Percentiles rank a stretch among this genome's conserved stretches.
phyloP scores from a whole-genome alignment of 2,797 vertebrate species.

The Smutsia temminckii region DNA sequence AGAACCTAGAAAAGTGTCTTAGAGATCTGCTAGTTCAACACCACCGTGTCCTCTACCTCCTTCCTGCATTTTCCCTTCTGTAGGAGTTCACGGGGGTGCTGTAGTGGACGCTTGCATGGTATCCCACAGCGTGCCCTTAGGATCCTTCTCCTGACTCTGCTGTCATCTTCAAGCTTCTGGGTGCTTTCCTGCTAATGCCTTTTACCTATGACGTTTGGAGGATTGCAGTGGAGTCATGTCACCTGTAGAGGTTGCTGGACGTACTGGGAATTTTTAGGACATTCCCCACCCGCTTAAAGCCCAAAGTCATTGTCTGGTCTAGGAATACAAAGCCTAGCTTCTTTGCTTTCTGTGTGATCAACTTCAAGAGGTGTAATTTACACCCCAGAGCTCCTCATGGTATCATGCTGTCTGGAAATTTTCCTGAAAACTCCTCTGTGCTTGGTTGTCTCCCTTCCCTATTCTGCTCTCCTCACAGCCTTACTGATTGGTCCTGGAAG shows the following conservation, averaged over 20 bases:
- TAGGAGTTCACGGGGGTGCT: fast-evolving
- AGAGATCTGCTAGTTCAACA: neutral
- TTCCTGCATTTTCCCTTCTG: neutral
- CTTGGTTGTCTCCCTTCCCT: neutral
- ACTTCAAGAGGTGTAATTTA: neutral
- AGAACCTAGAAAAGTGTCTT: neutral
- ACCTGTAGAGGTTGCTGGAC: neutral
- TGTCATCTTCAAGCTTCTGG: too few relatives aligned
- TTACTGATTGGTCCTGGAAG: neutral
- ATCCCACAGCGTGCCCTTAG: neutral
- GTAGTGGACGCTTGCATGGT: fast-evolving
- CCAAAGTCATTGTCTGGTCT: neutral
- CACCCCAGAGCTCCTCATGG: neutral
- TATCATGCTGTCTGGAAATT: neutral
- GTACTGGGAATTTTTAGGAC: neutral
- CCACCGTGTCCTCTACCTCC: neutral
- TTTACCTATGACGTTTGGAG: neutral
- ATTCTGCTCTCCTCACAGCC: neutral
- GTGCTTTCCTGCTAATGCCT: neutral
- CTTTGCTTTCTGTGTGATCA: neutral
- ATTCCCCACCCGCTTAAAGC: fast-evolving
- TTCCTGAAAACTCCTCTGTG: neutral
- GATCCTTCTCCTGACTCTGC: neutral
- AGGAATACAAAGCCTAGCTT: neutral
- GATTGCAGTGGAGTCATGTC: neutral